phyloP scores from a whole-genome alignment of 1,140 invertebrate species.

The Drosophila sechellia region DNA sequence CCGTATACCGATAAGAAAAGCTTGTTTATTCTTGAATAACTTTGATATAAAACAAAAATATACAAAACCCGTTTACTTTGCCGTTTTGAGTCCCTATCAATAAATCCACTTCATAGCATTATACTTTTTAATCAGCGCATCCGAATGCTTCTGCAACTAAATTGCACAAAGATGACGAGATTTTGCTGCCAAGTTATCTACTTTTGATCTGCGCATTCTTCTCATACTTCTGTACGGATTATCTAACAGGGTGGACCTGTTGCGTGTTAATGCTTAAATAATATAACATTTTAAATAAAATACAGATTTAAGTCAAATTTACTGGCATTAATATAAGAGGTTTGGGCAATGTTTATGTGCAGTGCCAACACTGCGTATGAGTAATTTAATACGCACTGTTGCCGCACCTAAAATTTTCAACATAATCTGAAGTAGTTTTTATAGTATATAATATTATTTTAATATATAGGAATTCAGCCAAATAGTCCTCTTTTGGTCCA shows the following conservation, averaged over 20 bases:
- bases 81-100: background rate
- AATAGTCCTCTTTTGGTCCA: slow-evolving; percentile 12
- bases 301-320: no score
- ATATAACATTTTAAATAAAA: no score
- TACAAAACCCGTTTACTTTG: background rate
- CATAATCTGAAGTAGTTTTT: background rate
- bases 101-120: background rate
- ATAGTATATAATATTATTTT: background rate
- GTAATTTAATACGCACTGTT: background rate
- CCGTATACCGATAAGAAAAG: no score
- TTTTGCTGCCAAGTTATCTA: slow-evolving; percentile 8
- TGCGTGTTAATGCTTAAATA: background rate
- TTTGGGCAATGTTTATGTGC: no score
- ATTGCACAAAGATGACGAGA: background rate
- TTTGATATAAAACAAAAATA: no score
- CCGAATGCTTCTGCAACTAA: slow-evolving; percentile 14
- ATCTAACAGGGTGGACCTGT: slow-evolving; percentile 8
- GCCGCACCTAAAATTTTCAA: background rate
- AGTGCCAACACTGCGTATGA: no score
- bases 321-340: no score
- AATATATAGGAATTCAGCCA: background rate
- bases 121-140: slow-evolving; percentile 2
- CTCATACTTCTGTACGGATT: slow-evolving; percentile 2
- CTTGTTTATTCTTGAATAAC: no score
- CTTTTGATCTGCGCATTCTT: background rate